Evolutionary conservation across 2,797 vertebrate species (phyloP).

Genomic region (Chelidonichthys spinosus): DNA sequence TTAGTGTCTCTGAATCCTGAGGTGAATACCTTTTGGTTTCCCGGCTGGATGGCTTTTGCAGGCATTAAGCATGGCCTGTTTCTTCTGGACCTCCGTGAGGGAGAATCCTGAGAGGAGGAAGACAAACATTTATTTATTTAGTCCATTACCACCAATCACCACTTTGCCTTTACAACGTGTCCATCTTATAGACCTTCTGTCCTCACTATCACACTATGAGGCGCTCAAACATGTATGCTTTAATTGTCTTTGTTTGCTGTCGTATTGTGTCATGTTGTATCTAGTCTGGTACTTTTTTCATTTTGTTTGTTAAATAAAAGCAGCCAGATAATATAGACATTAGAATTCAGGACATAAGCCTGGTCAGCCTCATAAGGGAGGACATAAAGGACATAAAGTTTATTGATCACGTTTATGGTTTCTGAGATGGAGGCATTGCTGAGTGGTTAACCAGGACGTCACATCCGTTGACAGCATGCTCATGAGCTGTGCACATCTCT

Average conservation of each 20-base stretch:
- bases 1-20: background rate
- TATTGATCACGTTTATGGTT: background rate
- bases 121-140: background rate
- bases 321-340: background rate
- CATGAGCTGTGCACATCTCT: background rate
- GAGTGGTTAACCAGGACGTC: background rate
- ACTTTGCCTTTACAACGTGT: background rate
- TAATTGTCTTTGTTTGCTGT: too few relatives aligned
- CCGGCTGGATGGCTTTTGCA: conserved; percentile 90
- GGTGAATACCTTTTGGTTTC: conserved; percentile 91
- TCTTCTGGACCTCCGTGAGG: conserved; percentile 95
- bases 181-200: background rate
- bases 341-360: background rate
- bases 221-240: too few relatives aligned
- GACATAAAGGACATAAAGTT: background rate
- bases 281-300: background rate
- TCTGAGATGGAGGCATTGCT: background rate
- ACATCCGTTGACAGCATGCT: background rate
- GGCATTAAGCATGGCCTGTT: conserved; percentile 95
- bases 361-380: background rate
- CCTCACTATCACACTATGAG: background rate
- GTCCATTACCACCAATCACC: background rate
- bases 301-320: background rate
- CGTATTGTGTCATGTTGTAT: too few relatives aligned
- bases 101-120: conserved; percentile 87